These are phyloP conservation scores for Drosophila multiciliata DNA, from an alignment of 2,888 invertebrate genomes.

Conservation along the genomic window DNA sequence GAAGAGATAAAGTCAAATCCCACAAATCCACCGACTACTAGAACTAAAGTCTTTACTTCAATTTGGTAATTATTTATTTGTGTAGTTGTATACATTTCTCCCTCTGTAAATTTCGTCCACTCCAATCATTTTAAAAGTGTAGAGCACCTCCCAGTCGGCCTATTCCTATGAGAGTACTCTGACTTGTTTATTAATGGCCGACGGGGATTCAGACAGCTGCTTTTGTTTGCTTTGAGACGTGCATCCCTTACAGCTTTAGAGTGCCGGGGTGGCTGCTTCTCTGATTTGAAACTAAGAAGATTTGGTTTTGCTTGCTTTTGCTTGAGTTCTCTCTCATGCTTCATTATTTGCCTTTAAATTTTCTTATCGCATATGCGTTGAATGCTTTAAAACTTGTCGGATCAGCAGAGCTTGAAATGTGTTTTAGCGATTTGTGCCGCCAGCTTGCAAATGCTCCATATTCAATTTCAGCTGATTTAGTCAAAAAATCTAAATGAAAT, in stretches of 20 bases:
- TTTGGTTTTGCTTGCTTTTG: slow-evolving; percentile 67
- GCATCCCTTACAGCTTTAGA: slow-evolving; percentile 14
- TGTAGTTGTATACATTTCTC: background rate
- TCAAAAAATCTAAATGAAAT: slow-evolving; percentile 1
- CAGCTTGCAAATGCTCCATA: slow-evolving; percentile 13
- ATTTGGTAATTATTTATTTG: background rate
- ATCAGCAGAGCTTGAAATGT: slow-evolving; percentile 47
- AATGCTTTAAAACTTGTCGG: slow-evolving; percentile 34
- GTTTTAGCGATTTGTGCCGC: slow-evolving; percentile 19
- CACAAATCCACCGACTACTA: background rate
- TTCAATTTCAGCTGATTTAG: slow-evolving; percentile 10
- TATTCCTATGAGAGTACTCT: slow-evolving; percentile 3
- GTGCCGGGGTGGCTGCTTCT: slow-evolving; percentile 11
- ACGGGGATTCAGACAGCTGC: slow-evolving; percentile 16
- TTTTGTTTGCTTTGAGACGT: slow-evolving; percentile 19
- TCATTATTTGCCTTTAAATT: slow-evolving; percentile 57
- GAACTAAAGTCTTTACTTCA: background rate
- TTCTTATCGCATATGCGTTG: slow-evolving; percentile 54
- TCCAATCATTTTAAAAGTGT: background rate
- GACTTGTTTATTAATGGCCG: slow-evolving; percentile 18
- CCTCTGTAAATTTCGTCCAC: fast-evolving
- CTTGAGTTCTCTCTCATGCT: slow-evolving; percentile 43
- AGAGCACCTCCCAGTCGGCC: background rate
- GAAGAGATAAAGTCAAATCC: background rate
- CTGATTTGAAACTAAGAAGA: slow-evolving; percentile 59